Percentiles rank a stretch among this genome's conserved stretches.
phyloP scores from a whole-genome alignment of 2,888 invertebrate species.

The Andrena bucephala region DNA sequence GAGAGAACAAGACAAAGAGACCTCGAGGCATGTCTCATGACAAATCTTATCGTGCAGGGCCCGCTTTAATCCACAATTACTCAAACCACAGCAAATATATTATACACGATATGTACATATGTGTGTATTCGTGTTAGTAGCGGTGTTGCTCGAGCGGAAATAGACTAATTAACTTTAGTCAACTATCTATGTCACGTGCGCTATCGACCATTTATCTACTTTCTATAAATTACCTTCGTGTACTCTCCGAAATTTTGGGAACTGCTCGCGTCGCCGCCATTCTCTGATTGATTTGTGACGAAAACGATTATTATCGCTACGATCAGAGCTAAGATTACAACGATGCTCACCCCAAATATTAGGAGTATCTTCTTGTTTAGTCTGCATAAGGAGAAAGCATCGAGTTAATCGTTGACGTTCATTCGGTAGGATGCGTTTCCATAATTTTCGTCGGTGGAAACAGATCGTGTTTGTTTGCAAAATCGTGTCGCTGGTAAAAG shows the following conservation, averaged over 20 bases:
- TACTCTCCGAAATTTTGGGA: constrained; percentile 68
- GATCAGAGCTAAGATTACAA: constrained; percentile 58
- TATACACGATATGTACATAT: no score
- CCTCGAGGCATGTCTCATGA: no score
- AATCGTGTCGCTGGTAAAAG: not conserved
- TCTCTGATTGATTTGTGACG: constrained; percentile 18
- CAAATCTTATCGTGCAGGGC: no score
- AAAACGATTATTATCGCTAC: constrained; percentile 62
- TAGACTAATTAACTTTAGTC: no score
- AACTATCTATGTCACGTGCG: no score
- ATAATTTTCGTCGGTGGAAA: not conserved
- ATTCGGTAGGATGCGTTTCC: not conserved
- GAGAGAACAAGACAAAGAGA: no score
- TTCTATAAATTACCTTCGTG: constrained; percentile 69
- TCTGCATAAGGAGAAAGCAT: constrained; percentile 42
- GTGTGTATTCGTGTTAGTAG: no score
- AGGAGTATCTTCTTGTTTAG: constrained; percentile 58
- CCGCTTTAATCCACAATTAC: not conserved
- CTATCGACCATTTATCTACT: not conserved
- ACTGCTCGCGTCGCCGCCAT: constrained; percentile 43
- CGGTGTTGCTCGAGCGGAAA: no score
- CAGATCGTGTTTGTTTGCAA: not conserved
- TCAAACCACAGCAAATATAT: not conserved
- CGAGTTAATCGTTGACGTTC: constrained; percentile 8
- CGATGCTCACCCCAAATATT: constrained; percentile 35